Conservation (phyloP, 2,888 invertebrate species). For the Cosmia trapezina region DNA sequence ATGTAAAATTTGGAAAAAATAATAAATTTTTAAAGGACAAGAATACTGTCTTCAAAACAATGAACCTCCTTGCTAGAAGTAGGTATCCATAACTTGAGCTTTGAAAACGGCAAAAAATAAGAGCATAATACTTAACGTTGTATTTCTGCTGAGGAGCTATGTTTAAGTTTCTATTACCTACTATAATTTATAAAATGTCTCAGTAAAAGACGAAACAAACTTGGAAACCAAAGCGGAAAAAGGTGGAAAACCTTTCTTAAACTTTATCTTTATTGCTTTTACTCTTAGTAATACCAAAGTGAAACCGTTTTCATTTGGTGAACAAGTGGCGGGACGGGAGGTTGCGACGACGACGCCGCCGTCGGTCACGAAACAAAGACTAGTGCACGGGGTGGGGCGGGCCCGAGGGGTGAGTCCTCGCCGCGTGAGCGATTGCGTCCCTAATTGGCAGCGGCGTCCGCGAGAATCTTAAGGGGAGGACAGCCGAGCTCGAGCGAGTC, state of each 20-base stretch:
- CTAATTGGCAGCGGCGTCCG: conserved; percentile 91
- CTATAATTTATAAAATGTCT: conserved; percentile 55
- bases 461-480: conserved; percentile 91
- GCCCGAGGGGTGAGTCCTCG: conserved; percentile 72
- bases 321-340: conserved; percentile 82
- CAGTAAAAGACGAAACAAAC: conserved; percentile 69
- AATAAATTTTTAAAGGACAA: too few relatives aligned
- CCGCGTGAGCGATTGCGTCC: conserved; percentile 90
- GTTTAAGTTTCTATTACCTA: conserved; percentile 46
- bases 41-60: not conserved
- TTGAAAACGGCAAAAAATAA: not conserved
- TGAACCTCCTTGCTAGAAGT: not conserved
- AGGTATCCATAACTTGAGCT: not conserved
- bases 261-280: conserved; percentile 82
- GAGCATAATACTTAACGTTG: not conserved
- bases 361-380: conserved; percentile 85
- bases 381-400: conserved; percentile 76
- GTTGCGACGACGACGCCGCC: conserved; percentile 73
- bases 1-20: too few relatives aligned
- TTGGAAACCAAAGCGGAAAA: conserved; percentile 74
- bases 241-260: conserved; percentile 80
- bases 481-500: conserved; percentile 84
- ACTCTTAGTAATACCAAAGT: conserved; percentile 83
- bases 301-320: conserved; percentile 88
- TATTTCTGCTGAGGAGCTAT: conserved; percentile 11